A percentile compares a stretch with the other conserved stretches of the same genome.
Evolutionary conservation across 2,888 invertebrate species (phyloP).

Genomic region (Rugalucina vietnamica): DNA sequence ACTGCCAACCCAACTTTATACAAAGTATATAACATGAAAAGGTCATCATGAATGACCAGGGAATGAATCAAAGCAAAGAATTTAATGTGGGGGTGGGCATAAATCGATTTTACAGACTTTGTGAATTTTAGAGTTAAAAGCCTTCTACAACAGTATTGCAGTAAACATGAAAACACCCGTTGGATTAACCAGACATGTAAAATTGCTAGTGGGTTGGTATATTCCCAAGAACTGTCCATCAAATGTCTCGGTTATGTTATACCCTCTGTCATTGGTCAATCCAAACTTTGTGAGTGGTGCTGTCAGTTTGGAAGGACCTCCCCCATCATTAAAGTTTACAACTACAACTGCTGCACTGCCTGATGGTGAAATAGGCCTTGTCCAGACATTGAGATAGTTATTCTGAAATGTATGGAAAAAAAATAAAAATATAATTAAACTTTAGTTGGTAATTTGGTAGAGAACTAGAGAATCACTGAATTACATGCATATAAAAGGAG

Average conservation of each 20-base stretch:
- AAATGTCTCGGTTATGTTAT: conserved; percentile 76
- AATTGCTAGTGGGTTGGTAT: conserved; percentile 55
- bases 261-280: conserved; percentile 63
- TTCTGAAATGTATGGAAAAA: conserved; percentile 49
- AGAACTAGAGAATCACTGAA: no score
- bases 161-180: conserved; percentile 64
- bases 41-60: no score
- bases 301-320: conserved; percentile 61
- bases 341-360: conserved; percentile 75
- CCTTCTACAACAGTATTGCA: conserved; percentile 36
- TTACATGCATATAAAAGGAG: no score
- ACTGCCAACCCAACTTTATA: no score
- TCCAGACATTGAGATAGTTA: conserved; percentile 91
- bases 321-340: conserved; percentile 67
- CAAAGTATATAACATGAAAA: no score
- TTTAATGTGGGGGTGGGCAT: no score
- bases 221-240: conserved; percentile 61
- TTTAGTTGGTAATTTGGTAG: no score
- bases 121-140: no score
- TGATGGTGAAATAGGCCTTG: conserved; percentile 85
- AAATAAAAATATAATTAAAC: no score
- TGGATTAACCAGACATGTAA: conserved; percentile 62
- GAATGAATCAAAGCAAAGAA: no score
- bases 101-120: no score
- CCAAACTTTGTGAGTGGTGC: conserved; percentile 63